A percentile compares a stretch with the other conserved stretches of the same genome.
Evolutionary conservation across 2,113 vertebrate species (phyloP).

Genomic region (Charina bottae): DNA sequence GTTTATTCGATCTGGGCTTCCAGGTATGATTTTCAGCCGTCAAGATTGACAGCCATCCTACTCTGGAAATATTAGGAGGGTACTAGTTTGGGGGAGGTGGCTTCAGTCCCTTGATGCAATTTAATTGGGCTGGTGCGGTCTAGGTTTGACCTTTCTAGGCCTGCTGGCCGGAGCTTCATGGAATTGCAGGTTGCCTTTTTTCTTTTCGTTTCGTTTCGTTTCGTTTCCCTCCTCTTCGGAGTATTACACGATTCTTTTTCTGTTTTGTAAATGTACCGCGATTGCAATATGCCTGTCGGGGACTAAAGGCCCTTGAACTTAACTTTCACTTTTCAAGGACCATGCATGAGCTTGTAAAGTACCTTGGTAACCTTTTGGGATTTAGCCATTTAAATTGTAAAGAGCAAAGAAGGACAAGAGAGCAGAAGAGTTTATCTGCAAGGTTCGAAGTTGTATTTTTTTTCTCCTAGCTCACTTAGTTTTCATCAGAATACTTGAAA

Average conservation of each 20-base stretch:
- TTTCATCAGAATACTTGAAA: background rate
- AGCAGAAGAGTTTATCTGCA: background rate
- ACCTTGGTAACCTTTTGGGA: too few species aligned
- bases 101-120: background rate
- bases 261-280: background rate
- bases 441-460: background rate
- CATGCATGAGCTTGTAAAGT: background rate
- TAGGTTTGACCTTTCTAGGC: background rate
- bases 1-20: background rate
- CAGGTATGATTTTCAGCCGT: background rate
- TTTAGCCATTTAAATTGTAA: background rate
- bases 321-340: background rate
- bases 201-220: too few species aligned
- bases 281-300: background rate
- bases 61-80: background rate
- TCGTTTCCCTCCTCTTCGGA: background rate
- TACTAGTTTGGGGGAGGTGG: background rate
- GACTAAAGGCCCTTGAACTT: background rate
- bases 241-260: background rate
- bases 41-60: background rate
- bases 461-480: background rate
- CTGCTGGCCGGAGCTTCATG: background rate
- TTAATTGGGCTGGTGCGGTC: background rate
- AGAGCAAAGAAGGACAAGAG: background rate
- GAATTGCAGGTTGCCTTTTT: background rate